Conservation (phyloP, 2,797 vertebrate genomes). For the Pseudochromis fuscus region DNA sequence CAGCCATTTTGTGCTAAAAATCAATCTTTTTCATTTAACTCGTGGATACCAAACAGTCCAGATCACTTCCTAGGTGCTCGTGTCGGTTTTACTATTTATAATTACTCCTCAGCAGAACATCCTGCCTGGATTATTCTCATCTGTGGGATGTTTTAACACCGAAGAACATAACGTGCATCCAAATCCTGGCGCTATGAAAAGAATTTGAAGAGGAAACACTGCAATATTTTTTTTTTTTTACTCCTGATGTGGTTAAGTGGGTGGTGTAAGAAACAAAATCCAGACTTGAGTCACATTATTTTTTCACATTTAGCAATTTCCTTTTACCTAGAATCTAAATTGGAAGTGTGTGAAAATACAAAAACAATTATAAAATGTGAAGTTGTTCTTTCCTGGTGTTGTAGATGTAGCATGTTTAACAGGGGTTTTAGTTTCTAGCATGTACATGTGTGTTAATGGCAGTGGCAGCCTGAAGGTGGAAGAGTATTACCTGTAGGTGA, state of each 20-base stretch:
- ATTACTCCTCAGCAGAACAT: slow-evolving; percentile 56
- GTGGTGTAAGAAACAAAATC: slow-evolving; percentile 44
- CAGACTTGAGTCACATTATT: background rate
- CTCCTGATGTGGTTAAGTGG: slow-evolving; percentile 49
- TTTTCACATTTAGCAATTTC: background rate
- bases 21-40: slow-evolving; percentile 32
- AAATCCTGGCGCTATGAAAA: slow-evolving; percentile 46
- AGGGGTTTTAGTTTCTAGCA: background rate
- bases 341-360: slow-evolving; percentile 3
- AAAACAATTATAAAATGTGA: background rate
- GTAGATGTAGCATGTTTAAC: background rate
- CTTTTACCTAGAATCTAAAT: slow-evolving; percentile 30
- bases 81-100: slow-evolving; percentile 40
- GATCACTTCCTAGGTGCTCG: slow-evolving; percentile 17
- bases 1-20: slow-evolving; percentile 51
- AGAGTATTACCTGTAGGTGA: slow-evolving; percentile 4
- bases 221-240: slow-evolving; percentile 22
- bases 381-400: background rate
- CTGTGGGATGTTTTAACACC: slow-evolving; percentile 56
- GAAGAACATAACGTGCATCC: slow-evolving; percentile 59
- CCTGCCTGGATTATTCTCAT: slow-evolving; percentile 53
- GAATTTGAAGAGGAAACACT: slow-evolving; percentile 55
- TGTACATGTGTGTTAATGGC: background rate
- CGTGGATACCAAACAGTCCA: slow-evolving; percentile 21
- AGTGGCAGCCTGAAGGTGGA: slow-evolving; percentile 5